These are phyloP conservation scores for Chrysocyon brachyurus DNA, from an alignment of 2,797 vertebrate species.

Conservation along the genomic window DNA sequence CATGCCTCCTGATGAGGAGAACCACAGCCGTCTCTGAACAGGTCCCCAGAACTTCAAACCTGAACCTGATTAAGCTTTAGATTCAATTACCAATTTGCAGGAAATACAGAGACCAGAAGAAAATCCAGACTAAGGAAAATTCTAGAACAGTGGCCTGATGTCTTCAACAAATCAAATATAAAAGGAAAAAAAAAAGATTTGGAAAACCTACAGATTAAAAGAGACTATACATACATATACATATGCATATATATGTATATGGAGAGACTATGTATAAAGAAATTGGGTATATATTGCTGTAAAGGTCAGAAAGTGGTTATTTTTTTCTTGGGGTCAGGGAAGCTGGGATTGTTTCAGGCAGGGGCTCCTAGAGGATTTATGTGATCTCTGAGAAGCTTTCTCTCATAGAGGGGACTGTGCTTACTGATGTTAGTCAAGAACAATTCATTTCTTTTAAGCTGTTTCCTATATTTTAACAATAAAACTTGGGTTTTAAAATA, in stretches of 20 bases:
- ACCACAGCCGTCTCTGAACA: not conserved
- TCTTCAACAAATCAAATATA: not conserved
- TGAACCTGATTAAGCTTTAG: not conserved
- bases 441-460: not conserved
- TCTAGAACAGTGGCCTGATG: not conserved
- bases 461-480: not conserved
- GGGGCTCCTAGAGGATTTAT: not conserved
- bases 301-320: not conserved
- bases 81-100: not conserved
- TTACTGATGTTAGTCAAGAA: not conserved
- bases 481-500: not conserved
- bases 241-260: not conserved
- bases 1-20: not conserved
- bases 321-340: not conserved
- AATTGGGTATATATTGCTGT: not conserved
- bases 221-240: not conserved
- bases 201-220: not conserved
- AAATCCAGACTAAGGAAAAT: not conserved
- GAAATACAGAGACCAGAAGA: not conserved
- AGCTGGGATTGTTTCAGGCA: not conserved
- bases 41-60: not conserved
- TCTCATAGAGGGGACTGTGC: not conserved
- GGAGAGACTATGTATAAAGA: not conserved
- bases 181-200: not conserved
- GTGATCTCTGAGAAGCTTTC: not conserved